phyloP scores from a whole-genome alignment of 1,140 invertebrate species.

The Procambarus clarkii region DNA sequence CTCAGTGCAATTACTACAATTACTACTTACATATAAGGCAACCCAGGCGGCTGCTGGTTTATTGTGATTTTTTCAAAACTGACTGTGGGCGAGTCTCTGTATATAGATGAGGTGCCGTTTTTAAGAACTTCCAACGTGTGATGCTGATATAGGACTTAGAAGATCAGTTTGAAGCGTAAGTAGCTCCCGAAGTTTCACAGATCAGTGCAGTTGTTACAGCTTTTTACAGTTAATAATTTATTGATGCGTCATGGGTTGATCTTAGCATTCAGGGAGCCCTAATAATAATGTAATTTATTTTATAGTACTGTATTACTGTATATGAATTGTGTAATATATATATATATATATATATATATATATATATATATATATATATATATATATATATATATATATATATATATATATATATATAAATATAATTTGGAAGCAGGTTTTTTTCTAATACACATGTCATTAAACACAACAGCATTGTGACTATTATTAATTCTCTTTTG shows the following conservation, averaged over 20 bases:
- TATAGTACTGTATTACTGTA: neutral
- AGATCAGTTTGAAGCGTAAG: neutral
- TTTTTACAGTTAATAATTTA: neutral
- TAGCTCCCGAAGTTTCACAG: neutral
- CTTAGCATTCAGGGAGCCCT: neutral
- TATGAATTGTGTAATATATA: too few relatives aligned
- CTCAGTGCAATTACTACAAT: constrained; percentile 62
- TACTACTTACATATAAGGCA: constrained; percentile 53
- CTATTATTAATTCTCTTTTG: too few relatives aligned
- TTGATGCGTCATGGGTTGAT: neutral
- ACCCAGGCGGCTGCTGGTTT: constrained; percentile 39
- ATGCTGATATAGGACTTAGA: neutral
- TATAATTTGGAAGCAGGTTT: neutral
- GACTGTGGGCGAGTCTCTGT: constrained; percentile 30
- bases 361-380: too few relatives aligned
- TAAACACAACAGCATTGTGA: too few relatives aligned
- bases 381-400: neutral
- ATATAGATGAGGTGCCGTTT: neutral
- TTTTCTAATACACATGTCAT: too few relatives aligned
- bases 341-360: too few relatives aligned
- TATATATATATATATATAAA: neutral
- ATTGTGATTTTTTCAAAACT: constrained; percentile 59
- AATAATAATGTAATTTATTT: neutral
- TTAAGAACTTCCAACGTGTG: constrained; percentile 12
- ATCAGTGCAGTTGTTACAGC: neutral